Conservation (phyloP, 2,113 vertebrate genomes). For the Cathartes aura region DNA sequence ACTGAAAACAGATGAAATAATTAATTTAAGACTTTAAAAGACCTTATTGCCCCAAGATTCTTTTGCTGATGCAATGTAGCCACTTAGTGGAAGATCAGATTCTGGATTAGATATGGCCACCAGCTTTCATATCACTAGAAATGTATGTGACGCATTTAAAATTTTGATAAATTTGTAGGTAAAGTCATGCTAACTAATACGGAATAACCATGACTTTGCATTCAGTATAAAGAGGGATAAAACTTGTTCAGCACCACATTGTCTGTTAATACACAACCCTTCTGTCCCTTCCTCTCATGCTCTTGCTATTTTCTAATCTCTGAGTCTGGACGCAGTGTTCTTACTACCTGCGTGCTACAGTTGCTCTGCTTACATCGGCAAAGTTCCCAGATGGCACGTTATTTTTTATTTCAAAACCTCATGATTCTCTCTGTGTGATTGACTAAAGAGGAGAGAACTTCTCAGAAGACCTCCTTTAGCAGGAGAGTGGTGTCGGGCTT, state of each 20-base stretch:
- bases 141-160: background rate
- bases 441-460: background rate
- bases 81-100: background rate
- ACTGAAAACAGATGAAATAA: background rate
- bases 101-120: background rate
- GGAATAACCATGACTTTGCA: background rate
- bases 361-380: background rate
- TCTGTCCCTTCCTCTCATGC: background rate
- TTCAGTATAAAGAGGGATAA: background rate
- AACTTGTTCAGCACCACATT: background rate
- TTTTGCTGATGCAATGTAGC: background rate
- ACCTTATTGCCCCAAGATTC: background rate
- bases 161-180: background rate
- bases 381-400: fast-evolving
- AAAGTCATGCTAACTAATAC: background rate
- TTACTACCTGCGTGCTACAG: background rate
- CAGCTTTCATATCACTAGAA: background rate
- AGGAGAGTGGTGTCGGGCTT: background rate
- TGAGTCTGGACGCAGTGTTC: background rate
- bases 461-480: background rate
- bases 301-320: background rate
- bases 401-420: background rate
- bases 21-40: background rate
- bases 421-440: background rate
- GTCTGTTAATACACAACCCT: background rate